phyloP scores from a whole-genome alignment of 2,888 invertebrate species.

The Rhabditophanes sp. region DNA sequence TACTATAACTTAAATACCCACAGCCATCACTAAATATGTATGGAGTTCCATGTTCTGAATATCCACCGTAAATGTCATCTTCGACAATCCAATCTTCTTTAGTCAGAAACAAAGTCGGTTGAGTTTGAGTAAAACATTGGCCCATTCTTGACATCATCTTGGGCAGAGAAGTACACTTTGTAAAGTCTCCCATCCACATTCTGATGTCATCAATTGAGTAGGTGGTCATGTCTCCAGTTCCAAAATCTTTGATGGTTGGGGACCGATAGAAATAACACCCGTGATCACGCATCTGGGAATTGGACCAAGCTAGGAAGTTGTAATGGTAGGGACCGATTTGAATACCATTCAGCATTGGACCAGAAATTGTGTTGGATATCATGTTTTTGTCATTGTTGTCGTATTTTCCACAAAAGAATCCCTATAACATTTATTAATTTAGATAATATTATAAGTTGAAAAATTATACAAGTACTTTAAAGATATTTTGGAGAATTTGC shows the following conservation, averaged over 20 bases:
- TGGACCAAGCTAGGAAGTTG: slow-evolving; percentile 37
- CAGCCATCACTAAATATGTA: slow-evolving; percentile 39
- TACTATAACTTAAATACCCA: slow-evolving; percentile 13
- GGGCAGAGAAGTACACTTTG: slow-evolving; percentile 24
- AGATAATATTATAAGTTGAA: too few relatives aligned
- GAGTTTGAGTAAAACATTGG: slow-evolving; percentile 45
- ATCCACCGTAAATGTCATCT: slow-evolving; percentile 8
- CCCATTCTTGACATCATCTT: slow-evolving; percentile 46
- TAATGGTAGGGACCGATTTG: slow-evolving; percentile 18
- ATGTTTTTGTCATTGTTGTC: too few relatives aligned
- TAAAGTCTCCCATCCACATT: slow-evolving; percentile 37
- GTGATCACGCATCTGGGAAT: slow-evolving; percentile 40
- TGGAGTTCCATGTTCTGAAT: slow-evolving; percentile 1
- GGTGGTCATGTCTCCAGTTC: slow-evolving; percentile 10
- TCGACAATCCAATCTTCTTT: slow-evolving; percentile 2
- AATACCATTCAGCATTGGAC: slow-evolving; percentile 16
- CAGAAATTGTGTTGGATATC: too few relatives aligned
- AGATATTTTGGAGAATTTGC: too few relatives aligned
- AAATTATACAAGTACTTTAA: too few relatives aligned
- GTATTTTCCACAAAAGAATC: too few relatives aligned
- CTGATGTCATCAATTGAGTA: slow-evolving; percentile 17
- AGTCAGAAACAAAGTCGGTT: slow-evolving; percentile 6
- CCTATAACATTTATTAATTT: too few relatives aligned
- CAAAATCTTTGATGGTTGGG: slow-evolving; percentile 9
- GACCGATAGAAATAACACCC: slow-evolving; percentile 33